phyloP scores from a whole-genome alignment of 1,140 invertebrate species.

The Drosophila arizonae region DNA sequence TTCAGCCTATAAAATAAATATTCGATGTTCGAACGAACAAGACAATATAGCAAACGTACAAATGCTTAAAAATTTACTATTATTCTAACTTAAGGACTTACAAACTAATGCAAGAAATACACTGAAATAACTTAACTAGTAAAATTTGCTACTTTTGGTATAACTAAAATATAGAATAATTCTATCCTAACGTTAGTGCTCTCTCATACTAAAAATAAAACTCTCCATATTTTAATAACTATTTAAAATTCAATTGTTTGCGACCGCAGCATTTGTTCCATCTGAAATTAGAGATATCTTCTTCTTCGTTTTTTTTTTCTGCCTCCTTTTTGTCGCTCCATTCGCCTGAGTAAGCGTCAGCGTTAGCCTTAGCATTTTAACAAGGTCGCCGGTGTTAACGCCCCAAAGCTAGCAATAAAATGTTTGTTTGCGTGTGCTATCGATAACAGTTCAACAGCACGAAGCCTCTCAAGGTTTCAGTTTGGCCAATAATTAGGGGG shows the following conservation, averaged over 20 bases:
- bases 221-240: not conserved
- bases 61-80: constrained; percentile 16
- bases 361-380: not conserved
- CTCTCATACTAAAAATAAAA: constrained; percentile 23
- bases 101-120: constrained; percentile 53
- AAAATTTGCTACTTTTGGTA: constrained; percentile 50
- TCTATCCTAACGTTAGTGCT: constrained; percentile 36
- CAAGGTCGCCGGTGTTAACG: constrained; percentile 29
- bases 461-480: constrained; percentile 48
- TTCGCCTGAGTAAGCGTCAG: constrained; percentile 5
- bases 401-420: constrained; percentile 14
- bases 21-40: constrained; percentile 62
- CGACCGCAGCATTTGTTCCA: constrained; percentile 58
- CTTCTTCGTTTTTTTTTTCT: constrained; percentile 14
- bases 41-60: constrained; percentile 53
- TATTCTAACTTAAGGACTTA: constrained; percentile 36
- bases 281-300: constrained; percentile 59
- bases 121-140: constrained; percentile 18
- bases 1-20: constrained; percentile 91
- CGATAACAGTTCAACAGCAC: constrained; percentile 40
- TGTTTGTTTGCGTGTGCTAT: constrained; percentile 38
- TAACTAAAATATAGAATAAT: constrained; percentile 9
- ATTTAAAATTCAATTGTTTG: constrained; percentile 7
- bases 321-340: constrained; percentile 28
- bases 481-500: constrained; percentile 21